Base-by-base conservation (phyloP, 2,797 vertebrate genomes). In the Allobates femoralis region DNA sequence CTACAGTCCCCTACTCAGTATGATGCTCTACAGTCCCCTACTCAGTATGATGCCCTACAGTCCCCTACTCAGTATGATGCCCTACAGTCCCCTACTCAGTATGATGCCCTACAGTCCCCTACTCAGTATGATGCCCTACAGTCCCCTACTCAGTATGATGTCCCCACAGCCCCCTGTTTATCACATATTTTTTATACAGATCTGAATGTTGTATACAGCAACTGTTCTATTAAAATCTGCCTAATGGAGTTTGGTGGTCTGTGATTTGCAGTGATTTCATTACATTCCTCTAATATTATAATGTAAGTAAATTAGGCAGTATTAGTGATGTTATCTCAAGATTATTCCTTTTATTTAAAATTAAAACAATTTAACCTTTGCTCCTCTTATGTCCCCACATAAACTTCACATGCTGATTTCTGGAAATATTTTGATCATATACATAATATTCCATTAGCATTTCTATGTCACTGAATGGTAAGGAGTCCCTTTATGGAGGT, bases 311-410 rank as follows among this genome's bases (percentile, higher is more conserved):
- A 74, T 74, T 46, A 14, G n/a, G 21, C 23, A 26, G 71, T 50
- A 5, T 10, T 23, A 11, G 34, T 46, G 32, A 23, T 21, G 11
- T 4, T 69, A 19, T 6, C 30, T 37, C 62, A 34, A 34, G 32
- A 74, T 30, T 1, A 60, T 12, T 34, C n/a, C 53, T 83, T 82
- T 26, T 18, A 74, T 83, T 74, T 62, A 46, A 41, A 3, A 66
- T 53, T 58, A 64, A 66, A 64, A 51, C 58, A 64, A 50, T 84
- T 34, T 64, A 41, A 19, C 3, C 19, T 75, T 28, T 64, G 26
- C 32, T 19, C 14, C 51, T 62, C 21, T 62, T 51, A 0, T 74
- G 11, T 84, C 82, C 82, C 56, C n/a, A 64, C 51, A 58, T 71
- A 51, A 11, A 51, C 58, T 46, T 5, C 69, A 26, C 55, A 51